These are phyloP conservation scores for Apamea crenata DNA, from an alignment of 2,888 invertebrate genomes.

Conservation along the genomic window DNA sequence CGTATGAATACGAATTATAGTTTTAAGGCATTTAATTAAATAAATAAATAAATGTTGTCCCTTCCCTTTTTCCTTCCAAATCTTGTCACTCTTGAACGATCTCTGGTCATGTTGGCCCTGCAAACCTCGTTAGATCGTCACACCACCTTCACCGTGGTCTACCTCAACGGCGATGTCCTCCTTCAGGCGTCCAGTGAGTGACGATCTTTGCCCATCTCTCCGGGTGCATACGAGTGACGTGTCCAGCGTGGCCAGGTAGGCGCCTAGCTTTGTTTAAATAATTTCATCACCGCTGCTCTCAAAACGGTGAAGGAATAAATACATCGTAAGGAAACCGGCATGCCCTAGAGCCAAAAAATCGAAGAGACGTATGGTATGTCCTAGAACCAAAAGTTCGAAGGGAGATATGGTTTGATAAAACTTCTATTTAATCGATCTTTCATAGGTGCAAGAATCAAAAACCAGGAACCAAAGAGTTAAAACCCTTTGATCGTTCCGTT, in stretches of 20 bases:
- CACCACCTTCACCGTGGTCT: too few species aligned
- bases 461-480: slow-evolving; percentile 19
- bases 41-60: too few species aligned
- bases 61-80: too few species aligned
- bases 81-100: too few species aligned
- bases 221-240: too few species aligned
- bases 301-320: neutral
- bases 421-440: neutral
- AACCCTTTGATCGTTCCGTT: slow-evolving; percentile 29
- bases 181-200: too few species aligned
- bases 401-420: neutral
- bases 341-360: neutral
- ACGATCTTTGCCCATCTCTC: too few species aligned
- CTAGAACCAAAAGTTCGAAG: neutral
- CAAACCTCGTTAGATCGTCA: too few species aligned
- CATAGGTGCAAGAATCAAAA: slow-evolving; percentile 3
- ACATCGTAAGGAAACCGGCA: neutral
- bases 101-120: too few species aligned
- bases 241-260: neutral
- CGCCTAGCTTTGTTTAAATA: neutral
- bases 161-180: too few species aligned
- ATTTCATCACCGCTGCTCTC: neutral
- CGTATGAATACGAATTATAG: too few species aligned
- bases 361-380: neutral
- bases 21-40: too few species aligned